Conservation (phyloP, 2,797 vertebrate genomes). For the Chromis chromis region DNA sequence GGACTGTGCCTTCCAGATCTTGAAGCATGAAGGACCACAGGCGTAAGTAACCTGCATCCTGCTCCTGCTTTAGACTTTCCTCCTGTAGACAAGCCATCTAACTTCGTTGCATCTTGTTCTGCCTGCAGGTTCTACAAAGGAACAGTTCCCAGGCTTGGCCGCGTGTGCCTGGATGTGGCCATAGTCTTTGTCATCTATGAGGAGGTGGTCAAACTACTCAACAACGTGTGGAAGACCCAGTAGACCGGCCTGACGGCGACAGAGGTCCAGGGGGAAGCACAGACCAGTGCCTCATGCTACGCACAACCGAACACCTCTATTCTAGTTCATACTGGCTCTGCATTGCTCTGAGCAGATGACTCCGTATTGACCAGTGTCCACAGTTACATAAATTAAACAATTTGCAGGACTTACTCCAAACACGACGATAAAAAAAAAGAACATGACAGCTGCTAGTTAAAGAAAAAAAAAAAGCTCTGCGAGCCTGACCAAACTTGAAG, state of each 20-base stretch:
- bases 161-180: conserved; percentile 85
- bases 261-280: conserved; percentile 43
- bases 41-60: conserved; percentile 80
- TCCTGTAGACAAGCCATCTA: neutral
- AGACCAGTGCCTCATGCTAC: conserved; percentile 67
- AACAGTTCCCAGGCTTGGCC: conserved; percentile 81
- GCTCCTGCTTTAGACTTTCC: neutral
- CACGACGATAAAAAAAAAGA: neutral
- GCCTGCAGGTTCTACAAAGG: conserved; percentile 86
- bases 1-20: conserved; percentile 89
- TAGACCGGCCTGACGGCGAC: conserved; percentile 50
- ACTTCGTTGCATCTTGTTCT: neutral
- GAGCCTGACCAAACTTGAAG: conserved; percentile 30
- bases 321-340: conserved; percentile 34
- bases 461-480: conserved; percentile 14
- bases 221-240: conserved; percentile 84
- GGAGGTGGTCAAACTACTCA: conserved; percentile 85
- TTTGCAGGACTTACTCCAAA: conserved; percentile 21
- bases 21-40: conserved; percentile 87
- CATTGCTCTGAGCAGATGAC: conserved; percentile 33
- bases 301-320: conserved; percentile 70
- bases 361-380: neutral
- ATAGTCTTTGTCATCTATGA: conserved; percentile 87
- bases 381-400: conserved; percentile 13
- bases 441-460: neutral